Evolutionary conservation across 2,113 vertebrate species (phyloP).

Genomic region (human): GRCh38 chr3:85452501-85453000

Average conservation of each 20-base stretch:
- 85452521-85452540: slow-evolving; percentile 41
- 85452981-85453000: neutral
- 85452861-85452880: neutral
- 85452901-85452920: neutral
- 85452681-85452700: slow-evolving; percentile 22
- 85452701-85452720: neutral
- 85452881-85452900: neutral
- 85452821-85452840: neutral
- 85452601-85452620: neutral
- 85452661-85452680: neutral
- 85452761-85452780: neutral
- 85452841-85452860: neutral
- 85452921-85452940: neutral
- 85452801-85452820: neutral
- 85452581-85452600: neutral
- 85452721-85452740: neutral
- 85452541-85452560: slow-evolving; percentile 51
- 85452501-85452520: slow-evolving; percentile 26
- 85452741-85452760: neutral
- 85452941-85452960: neutral
- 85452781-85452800: neutral
- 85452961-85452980: neutral
- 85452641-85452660: neutral
- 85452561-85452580: too few relatives aligned
- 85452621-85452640: slow-evolving; percentile 29